phyloP scores from a whole-genome alignment of 2,797 vertebrate species.

The Otus scops region DNA sequence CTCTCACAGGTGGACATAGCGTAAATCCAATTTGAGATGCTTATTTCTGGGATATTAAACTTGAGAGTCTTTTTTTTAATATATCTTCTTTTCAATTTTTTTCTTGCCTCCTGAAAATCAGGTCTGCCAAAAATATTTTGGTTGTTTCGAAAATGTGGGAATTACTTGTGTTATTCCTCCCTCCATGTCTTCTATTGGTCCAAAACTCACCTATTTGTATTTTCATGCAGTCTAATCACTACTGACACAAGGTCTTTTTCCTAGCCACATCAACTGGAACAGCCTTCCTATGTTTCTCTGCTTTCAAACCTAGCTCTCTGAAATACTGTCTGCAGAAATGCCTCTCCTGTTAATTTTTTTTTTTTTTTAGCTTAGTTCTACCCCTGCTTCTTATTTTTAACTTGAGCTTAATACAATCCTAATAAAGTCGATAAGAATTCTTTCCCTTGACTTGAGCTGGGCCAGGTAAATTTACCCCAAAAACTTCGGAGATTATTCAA shows the following conservation, averaged over 20 bases:
- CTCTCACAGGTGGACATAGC: not conserved
- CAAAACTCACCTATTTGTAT: not conserved
- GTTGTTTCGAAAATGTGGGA: not conserved
- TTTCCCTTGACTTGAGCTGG: not conserved
- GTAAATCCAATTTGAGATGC: not conserved
- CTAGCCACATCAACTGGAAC: not conserved
- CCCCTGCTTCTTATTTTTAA: not conserved
- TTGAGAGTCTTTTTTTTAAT: not conserved
- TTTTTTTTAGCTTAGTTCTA: not conserved
- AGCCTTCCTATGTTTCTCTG: not conserved
- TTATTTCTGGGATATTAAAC: conserved; percentile 2
- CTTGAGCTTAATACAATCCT: not conserved
- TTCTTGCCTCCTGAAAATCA: not conserved
- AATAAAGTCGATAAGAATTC: not conserved
- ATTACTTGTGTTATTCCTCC: not conserved
- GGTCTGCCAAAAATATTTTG: not conserved
- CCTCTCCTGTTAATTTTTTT: not conserved
- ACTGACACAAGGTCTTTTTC: not conserved
- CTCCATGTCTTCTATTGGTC: not conserved
- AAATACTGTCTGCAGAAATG: not conserved
- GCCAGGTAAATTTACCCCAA: not conserved
- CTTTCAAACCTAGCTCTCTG: not conserved
- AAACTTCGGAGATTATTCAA: not conserved
- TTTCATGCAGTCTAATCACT: not conserved
- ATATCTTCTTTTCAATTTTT: not conserved